Conservation (phyloP, 2,888 invertebrate genomes). For the Cyclophora albipunctata region DNA sequence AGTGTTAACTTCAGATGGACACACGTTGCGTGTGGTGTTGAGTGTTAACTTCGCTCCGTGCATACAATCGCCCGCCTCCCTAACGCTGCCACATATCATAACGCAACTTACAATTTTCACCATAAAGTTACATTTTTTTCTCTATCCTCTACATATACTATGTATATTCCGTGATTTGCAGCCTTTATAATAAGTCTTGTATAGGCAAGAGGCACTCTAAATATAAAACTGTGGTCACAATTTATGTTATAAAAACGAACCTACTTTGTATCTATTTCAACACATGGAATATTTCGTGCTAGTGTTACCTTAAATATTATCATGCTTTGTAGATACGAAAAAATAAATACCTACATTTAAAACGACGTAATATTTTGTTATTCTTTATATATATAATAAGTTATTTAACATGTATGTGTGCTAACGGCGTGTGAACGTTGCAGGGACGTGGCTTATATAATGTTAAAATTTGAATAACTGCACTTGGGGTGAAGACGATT, state of each 20-base stretch:
- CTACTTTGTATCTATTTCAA: slow-evolving; percentile 63
- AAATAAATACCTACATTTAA: slow-evolving; percentile 40
- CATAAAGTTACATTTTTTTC: slow-evolving; percentile 64
- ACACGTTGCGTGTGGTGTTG: slow-evolving; percentile 1
- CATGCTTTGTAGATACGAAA: slow-evolving; percentile 53
- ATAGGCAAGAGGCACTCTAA: slow-evolving; percentile 79
- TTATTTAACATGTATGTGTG: slow-evolving; percentile 58
- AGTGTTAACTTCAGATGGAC: slow-evolving; percentile 8
- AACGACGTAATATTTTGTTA: slow-evolving; percentile 23
- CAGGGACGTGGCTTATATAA: slow-evolving; percentile 61
- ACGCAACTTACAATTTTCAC: slow-evolving; percentile 76
- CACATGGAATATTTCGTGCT: slow-evolving; percentile 63
- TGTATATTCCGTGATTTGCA: slow-evolving; percentile 75
- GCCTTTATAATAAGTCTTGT: slow-evolving; percentile 76
- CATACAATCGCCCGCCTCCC: slow-evolving; percentile 4
- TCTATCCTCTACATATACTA: slow-evolving; percentile 71
- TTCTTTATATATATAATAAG: slow-evolving; percentile 21
- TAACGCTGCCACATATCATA: slow-evolving; percentile 68
- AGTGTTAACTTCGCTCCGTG: slow-evolving; percentile 6
- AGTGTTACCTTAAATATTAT: slow-evolving; percentile 53
- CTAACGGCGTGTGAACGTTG: slow-evolving; percentile 66
- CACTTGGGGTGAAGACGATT: slow-evolving; percentile 63
- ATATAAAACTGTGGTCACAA: slow-evolving; percentile 78
- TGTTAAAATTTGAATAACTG: slow-evolving; percentile 77
- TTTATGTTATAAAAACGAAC: slow-evolving; percentile 68